These are phyloP conservation scores for Meteorus colon DNA, from an alignment of 2,888 invertebrate genomes.

Conservation along the genomic window DNA sequence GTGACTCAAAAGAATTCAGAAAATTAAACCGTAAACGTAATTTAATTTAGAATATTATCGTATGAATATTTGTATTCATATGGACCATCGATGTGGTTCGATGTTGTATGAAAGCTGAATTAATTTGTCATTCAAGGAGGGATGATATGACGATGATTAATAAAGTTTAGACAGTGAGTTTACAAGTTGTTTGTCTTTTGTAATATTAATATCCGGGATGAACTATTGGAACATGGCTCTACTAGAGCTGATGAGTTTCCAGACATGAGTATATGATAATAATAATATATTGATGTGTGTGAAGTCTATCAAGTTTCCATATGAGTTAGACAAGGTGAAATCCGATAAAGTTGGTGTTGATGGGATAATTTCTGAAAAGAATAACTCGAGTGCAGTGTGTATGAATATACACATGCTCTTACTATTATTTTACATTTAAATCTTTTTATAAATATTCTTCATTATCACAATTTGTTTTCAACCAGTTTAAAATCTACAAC, in stretches of 20 bases:
- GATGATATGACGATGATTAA: not conserved
- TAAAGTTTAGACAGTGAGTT: not conserved
- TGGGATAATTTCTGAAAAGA: constrained; percentile 34
- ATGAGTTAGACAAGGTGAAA: constrained; percentile 42
- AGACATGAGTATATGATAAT: not conserved
- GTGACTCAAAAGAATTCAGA: not conserved
- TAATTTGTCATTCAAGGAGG: not conserved
- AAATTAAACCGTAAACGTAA: not conserved
- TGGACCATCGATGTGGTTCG: not conserved
- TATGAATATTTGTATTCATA: constrained; percentile 5
- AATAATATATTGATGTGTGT: constrained; percentile 17
- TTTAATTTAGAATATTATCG: not conserved
- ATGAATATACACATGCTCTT: too few relatives aligned
- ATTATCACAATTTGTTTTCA: too few relatives aligned
- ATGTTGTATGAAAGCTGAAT: not conserved
- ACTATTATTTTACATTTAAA: too few relatives aligned
- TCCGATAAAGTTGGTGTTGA: constrained; percentile 17
- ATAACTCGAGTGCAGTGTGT: too few relatives aligned
- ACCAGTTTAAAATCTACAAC: too few relatives aligned
- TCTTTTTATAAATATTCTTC: too few relatives aligned
- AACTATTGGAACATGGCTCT: constrained; percentile 1
- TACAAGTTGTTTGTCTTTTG: not conserved
- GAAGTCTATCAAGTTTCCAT: constrained; percentile 36
- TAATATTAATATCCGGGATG: not conserved
- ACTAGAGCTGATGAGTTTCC: constrained; percentile 22